Evolutionary conservation across 2,113 vertebrate species (phyloP), one percentile per base, ranked within the genome.

Genomic region (Chamaetylas fuelleborni): DNA sequence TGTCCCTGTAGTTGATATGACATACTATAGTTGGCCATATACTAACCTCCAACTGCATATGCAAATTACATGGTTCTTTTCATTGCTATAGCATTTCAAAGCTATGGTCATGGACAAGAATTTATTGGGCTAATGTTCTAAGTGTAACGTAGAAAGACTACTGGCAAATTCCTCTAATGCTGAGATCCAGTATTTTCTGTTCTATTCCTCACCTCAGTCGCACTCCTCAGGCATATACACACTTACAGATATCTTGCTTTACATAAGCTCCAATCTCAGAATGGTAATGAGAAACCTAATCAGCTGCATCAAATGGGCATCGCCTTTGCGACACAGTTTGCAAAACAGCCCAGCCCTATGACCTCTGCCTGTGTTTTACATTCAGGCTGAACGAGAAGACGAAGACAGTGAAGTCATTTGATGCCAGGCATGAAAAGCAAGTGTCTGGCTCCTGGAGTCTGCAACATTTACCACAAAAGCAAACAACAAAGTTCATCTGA

Each of bases 401-500:
- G 79, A 82, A 93, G 70, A 71, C 34, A 71, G 43, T 12, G 6
- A 92, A 57, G 64, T 61, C n/a, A 26, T 88, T 73, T 81, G 50
- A 77, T 81, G 72, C 67, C 54, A 94, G 61, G 47, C 69, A 70
- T 34, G 81, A 92, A 89, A 18, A 91, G 60, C 51, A 89, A 81
- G 38, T 78, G 77, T 33, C 86, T 70, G 76, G 69, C 72, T 91
- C 58, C 86, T 38, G 29, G 47, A 83, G 84, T 84, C 56, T 22
- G 3, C 53, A 85, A 86, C 26, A 38, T 62, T 89, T 70, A 94
- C 77, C 81, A 92, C 69, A 81, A 88, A 92, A 58, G 17, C 72
- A 88, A 92, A 77, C 6, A 11, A 88, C 64, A 86, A 95, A 91
- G 51, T 94, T 92, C 34, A 71, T 45, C 47, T 90, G 65, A 83